Percentiles rank a stretch among this genome's conserved stretches.
These are phyloP conservation scores for Diploscapter pachys DNA, from an alignment of 1,140 invertebrate genomes.

Conservation along the genomic window DNA sequence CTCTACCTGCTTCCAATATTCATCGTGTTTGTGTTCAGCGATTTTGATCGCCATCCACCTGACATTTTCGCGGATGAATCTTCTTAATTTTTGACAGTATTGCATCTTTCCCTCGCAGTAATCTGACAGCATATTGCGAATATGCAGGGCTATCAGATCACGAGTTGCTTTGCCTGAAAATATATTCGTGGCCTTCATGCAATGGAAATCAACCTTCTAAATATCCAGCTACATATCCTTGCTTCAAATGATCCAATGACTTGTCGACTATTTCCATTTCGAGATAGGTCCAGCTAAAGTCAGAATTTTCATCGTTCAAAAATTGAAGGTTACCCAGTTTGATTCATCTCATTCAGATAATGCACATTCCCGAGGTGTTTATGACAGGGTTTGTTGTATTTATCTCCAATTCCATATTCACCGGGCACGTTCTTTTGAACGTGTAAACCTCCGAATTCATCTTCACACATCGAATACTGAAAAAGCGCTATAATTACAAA, in stretches of 20 bases:
- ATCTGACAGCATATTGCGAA: conserved; percentile 72
- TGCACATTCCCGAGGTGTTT: conserved; percentile 19
- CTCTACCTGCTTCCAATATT: background rate
- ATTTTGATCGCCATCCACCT: conserved; percentile 66
- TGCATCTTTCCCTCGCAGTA: conserved; percentile 69
- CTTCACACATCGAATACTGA: conserved; percentile 14
- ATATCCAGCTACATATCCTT: conserved; percentile 73
- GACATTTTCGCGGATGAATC: conserved; percentile 69
- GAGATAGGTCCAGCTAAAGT: conserved; percentile 71
- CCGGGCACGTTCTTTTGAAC: conserved; percentile 2
- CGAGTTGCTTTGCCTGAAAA: conserved; percentile 68
- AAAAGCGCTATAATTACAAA: background rate
- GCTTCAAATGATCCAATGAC: conserved; percentile 67
- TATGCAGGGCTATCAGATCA: conserved; percentile 76
- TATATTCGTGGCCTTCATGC: background rate
- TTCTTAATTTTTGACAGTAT: conserved; percentile 70
- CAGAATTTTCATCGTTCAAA: background rate
- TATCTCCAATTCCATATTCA: background rate
- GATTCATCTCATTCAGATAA: conserved; percentile 17
- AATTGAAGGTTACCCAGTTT: conserved; percentile 19
- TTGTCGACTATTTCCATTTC: conserved; percentile 70
- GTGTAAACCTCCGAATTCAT: background rate
- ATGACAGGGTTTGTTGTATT: conserved; percentile 1
- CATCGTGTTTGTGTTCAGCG: background rate
- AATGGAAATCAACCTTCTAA: conserved; percentile 69